These are phyloP conservation scores for Cyrtorhinus lividipennis DNA, from an alignment of 1,140 invertebrate genomes.

Conservation along the genomic window DNA sequence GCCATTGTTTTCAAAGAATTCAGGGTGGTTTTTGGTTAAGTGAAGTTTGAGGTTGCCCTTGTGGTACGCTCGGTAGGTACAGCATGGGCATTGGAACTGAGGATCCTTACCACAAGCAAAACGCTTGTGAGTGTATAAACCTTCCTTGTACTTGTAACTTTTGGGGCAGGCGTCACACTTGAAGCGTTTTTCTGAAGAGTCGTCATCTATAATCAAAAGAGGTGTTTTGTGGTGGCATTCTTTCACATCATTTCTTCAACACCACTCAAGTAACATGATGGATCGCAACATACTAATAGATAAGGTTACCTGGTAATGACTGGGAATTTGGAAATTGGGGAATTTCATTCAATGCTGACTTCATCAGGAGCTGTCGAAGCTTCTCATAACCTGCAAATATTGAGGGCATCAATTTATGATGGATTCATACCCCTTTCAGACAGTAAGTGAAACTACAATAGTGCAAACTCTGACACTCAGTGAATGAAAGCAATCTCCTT, in stretches of 20 bases:
- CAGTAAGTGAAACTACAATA: too few species aligned
- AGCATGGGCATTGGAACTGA: conserved; percentile 24
- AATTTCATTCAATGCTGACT: not conserved
- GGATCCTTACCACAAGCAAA: conserved; percentile 36
- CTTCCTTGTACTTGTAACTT: conserved; percentile 27
- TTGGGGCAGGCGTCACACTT: conserved; percentile 30
- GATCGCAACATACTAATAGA: too few species aligned
- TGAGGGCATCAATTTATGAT: too few species aligned
- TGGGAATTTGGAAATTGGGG: too few species aligned
- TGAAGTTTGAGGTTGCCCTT: conserved; percentile 22
- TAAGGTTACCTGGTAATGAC: too few species aligned
- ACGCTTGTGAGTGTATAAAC: conserved; percentile 26
- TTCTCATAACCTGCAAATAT: not conserved
- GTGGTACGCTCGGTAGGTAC: conserved; percentile 12
- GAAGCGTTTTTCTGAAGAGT: not conserved
- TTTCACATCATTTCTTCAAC: too few species aligned
- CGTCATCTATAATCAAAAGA: too few species aligned
- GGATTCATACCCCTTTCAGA: too few species aligned
- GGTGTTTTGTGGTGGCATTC: too few species aligned
- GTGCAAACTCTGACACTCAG: too few species aligned
- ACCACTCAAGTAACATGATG: too few species aligned
- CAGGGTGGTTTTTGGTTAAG: conserved; percentile 14
- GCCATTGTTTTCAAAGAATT: conserved; percentile 1
- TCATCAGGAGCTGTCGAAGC: not conserved
- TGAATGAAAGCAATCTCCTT: too few species aligned